Conservation (phyloP, 2,888 invertebrate species). For the Tetheella fluctuosa region DNA sequence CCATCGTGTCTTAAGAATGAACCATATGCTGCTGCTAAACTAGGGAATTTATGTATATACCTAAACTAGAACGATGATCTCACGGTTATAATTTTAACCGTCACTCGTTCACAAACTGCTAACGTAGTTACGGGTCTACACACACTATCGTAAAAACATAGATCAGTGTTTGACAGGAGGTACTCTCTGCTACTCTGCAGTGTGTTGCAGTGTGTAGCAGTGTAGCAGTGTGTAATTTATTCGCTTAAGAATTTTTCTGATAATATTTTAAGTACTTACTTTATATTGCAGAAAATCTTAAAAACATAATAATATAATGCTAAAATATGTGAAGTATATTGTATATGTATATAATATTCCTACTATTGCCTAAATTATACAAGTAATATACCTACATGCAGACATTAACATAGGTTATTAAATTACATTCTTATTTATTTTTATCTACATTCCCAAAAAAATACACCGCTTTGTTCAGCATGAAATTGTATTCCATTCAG, state of each 20-base stretch:
- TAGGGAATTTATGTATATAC: slow-evolving; percentile 20
- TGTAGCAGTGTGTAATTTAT: too few species aligned
- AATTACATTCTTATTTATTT: too few species aligned
- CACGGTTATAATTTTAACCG: slow-evolving; percentile 38
- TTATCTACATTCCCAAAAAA: background rate
- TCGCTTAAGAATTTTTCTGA: too few species aligned
- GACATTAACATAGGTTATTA: too few species aligned
- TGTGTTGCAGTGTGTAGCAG: too few species aligned
- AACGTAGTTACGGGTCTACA: background rate
- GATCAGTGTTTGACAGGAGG: background rate
- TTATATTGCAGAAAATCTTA: too few species aligned
- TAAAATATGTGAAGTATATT: too few species aligned
- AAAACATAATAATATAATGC: too few species aligned
- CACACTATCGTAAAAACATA: background rate
- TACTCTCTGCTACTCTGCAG: background rate
- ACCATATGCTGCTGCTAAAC: slow-evolving; percentile 17
- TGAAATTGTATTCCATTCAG: background rate
- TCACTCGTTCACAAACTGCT: slow-evolving; percentile 13
- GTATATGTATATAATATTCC: too few species aligned
- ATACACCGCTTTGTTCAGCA: background rate
- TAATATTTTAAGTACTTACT: too few species aligned
- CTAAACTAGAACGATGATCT: slow-evolving; percentile 31
- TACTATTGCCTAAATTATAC: too few species aligned
- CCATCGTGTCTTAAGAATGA: background rate
- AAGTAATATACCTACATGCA: too few species aligned